A percentile compares a stretch with the other conserved stretches of the same genome.
Conservation (phyloP, 2,888 invertebrate genomes). For the Sarcophaga rosellei region DNA sequence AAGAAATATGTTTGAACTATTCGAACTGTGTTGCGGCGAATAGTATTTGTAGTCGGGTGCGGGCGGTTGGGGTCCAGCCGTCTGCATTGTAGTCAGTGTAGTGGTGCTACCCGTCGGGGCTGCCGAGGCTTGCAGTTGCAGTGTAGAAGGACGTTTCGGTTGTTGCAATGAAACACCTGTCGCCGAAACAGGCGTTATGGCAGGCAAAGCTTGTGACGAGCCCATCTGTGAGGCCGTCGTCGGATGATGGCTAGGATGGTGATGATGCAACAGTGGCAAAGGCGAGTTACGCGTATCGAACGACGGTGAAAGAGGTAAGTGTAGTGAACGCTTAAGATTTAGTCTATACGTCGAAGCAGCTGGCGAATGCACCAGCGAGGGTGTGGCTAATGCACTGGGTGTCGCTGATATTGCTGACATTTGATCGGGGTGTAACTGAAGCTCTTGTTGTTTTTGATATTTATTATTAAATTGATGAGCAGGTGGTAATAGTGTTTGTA, state of each 20-base stretch:
- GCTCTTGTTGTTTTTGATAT: slow-evolving; percentile 74
- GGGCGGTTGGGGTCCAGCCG: slow-evolving; percentile 78
- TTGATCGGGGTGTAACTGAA: slow-evolving; percentile 73
- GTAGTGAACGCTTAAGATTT: slow-evolving; percentile 78
- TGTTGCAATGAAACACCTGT: slow-evolving; percentile 70
- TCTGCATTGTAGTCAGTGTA: slow-evolving; percentile 78
- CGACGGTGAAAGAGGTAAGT: slow-evolving; percentile 80
- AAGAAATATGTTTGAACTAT: slow-evolving; percentile 75
- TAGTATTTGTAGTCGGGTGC: slow-evolving; percentile 81
- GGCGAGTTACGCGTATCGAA: slow-evolving; percentile 80
- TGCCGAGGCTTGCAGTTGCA: slow-evolving; percentile 74
- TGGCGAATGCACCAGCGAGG: slow-evolving; percentile 75
- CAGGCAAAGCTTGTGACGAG: slow-evolving; percentile 61
- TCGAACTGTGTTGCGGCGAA: slow-evolving; percentile 79
- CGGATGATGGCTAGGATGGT: slow-evolving; percentile 72
- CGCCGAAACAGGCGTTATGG: slow-evolving; percentile 63
- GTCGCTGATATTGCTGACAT: slow-evolving; percentile 72
- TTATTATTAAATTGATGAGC: slow-evolving; percentile 76
- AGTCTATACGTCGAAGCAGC: slow-evolving; percentile 78
- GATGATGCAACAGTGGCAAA: slow-evolving; percentile 80
- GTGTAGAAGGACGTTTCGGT: slow-evolving; percentile 76
- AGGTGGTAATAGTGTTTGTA: slow-evolving; percentile 78
- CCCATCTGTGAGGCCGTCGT: slow-evolving; percentile 69
- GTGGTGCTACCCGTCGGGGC: slow-evolving; percentile 73
- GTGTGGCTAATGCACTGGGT: slow-evolving; percentile 73